Evolutionary conservation across 2,113 vertebrate species (phyloP).

Genomic region (Myiopsitta monachus): DNA sequence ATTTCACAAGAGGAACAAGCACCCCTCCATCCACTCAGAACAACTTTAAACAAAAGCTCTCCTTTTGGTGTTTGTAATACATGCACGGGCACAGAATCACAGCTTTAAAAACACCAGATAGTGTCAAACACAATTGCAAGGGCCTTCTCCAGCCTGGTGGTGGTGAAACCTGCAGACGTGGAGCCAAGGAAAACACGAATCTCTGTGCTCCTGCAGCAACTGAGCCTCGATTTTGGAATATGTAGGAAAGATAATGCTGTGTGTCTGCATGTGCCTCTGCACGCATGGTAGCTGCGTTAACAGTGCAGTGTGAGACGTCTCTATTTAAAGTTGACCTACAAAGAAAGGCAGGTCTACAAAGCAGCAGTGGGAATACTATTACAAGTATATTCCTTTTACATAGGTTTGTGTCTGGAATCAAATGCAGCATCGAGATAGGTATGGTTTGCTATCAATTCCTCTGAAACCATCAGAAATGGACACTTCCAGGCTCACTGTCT

Average conservation of each 20-base stretch:
- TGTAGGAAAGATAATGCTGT: fast-evolving
- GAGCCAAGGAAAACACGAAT: neutral
- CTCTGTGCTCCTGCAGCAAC: neutral
- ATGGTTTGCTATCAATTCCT: neutral
- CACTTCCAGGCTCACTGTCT: neutral
- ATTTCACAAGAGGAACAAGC: neutral
- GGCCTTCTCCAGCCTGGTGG: neutral
- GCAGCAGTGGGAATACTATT: neutral
- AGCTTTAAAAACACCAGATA: neutral
- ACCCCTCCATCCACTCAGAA: neutral
- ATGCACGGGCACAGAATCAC: fast-evolving
- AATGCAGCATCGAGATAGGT: neutral
- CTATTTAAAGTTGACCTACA: neutral
- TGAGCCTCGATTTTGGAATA: neutral
- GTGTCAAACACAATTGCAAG: neutral
- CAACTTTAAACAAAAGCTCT: neutral
- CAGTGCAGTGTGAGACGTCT: neutral
- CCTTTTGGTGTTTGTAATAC: neutral
- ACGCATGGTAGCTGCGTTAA: neutral
- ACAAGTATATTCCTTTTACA: neutral
- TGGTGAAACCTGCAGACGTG: neutral
- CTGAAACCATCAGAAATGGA: neutral
- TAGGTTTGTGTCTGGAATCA: neutral
- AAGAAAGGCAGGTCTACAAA: neutral
- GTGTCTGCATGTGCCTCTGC: neutral